These are phyloP conservation scores for Ectemnius cavifrons DNA, from an alignment of 2,888 invertebrate genomes.

Conservation along the genomic window DNA sequence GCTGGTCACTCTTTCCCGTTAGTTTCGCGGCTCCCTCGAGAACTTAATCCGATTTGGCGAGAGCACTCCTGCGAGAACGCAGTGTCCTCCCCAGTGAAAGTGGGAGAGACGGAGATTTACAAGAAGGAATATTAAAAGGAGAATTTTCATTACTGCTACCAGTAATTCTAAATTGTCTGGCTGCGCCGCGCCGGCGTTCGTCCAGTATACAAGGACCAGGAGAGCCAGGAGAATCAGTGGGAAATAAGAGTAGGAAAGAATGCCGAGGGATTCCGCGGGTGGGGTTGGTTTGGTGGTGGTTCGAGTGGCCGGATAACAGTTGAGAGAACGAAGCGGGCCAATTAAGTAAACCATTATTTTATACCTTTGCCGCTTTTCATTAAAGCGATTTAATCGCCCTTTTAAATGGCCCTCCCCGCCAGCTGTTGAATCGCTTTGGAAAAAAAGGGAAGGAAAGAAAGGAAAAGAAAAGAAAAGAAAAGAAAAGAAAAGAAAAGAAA, in stretches of 20 bases:
- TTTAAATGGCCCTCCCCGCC: background rate
- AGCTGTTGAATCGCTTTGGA: constrained; percentile 1
- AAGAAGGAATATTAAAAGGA: constrained; percentile 21
- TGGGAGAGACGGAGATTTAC: constrained; percentile 20
- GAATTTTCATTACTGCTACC: constrained; percentile 16
- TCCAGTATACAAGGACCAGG: too few species aligned
- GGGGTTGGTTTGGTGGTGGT: too few species aligned
- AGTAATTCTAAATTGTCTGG: constrained; percentile 1
- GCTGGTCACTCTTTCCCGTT: background rate
- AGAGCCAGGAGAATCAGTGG: background rate
- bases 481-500: too few species aligned
- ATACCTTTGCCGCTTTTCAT: constrained; percentile 5
- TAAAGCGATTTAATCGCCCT: constrained; percentile 8
- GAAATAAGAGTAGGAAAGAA: background rate
- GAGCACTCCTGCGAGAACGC: background rate
- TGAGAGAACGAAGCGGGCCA: constrained; percentile 1
- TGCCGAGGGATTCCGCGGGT: too few species aligned
- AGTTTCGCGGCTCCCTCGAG: background rate
- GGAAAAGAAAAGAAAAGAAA: too few species aligned
- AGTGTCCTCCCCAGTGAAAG: background rate
- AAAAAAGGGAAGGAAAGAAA: too few species aligned
- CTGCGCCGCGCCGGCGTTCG: background rate
- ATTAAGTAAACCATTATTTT: background rate
- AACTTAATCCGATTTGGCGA: too few species aligned
- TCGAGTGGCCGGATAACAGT: background rate